A percentile compares a stretch with the other conserved stretches of the same genome.
Conservation (phyloP, 2,888 invertebrate genomes). For the Spatulosminthurus flaviceps region DNA sequence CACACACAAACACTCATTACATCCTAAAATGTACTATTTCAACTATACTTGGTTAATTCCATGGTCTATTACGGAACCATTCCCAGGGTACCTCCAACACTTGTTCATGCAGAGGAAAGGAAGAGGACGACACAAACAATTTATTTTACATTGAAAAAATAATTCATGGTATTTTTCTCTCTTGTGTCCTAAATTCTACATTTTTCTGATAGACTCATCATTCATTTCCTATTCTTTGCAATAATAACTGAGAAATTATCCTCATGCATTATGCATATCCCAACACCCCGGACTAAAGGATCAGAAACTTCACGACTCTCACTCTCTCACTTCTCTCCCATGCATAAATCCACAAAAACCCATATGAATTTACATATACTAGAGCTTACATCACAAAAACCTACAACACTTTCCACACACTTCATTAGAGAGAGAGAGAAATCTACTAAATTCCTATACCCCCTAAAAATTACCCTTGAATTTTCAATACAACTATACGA, state of each 20-base stretch:
- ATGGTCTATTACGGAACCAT: neutral
- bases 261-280: conserved; percentile 12
- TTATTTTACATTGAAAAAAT: neutral
- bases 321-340: no score
- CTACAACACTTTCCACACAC: no score
- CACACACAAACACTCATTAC: no score
- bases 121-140: neutral
- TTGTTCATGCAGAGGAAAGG: neutral
- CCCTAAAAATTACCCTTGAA: no score
- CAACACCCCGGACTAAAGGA: neutral
- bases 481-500: no score
- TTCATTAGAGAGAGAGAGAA: no score
- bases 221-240: neutral
- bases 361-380: no score
- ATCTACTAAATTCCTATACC: no score
- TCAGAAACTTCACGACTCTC: no score
- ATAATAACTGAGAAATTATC: neutral
- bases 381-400: no score
- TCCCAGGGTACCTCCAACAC: neutral
- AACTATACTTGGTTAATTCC: no score
- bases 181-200: neutral
- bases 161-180: neutral
- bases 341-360: no score
- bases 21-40: neutral
- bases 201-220: neutral